Base-by-base conservation (phyloP, 2,888 invertebrate species). In the Epinotia bilunana region DNA sequence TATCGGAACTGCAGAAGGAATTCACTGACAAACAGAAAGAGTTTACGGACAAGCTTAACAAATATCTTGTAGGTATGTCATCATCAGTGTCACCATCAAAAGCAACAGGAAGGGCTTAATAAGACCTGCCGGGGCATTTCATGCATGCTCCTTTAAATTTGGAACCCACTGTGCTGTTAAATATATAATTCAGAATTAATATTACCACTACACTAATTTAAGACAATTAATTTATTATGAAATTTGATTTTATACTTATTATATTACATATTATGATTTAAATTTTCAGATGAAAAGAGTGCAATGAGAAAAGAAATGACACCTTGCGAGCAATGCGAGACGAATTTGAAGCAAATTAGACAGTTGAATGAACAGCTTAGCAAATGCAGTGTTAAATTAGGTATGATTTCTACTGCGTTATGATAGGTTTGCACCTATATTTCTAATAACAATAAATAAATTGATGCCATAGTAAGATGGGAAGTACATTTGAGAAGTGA, bases 11-110 rank as follows among this genome's bases (percentile, higher is more conserved):
- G 62, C 95, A 95, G 77, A 94, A 94, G 76, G 90, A 93, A 79
- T 93, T 93, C 65, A 93, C 95, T 4, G 94, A 95, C 76, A 94
- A 94, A 62, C 95, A 95, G 78, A 94, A 92, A 72, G 93, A 92
- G 77, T 94, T 94, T 72, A 89, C 90, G 16, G 90, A 91, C 28
- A 94, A 91, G 79, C 82, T 94, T 0, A 87, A 94, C 77, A 88
- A 90, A 76, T 92, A 90, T 83, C 83, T 93, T 28, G 85, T 90
- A 86, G 92, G 92, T 92, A 83, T 16, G 3, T 43, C 72, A 28
- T 43, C 72, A 28, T 28, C 2, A 28, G 23, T 28, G 3, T 28
- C 23, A 2, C 49, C 12, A 43, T 18, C n/a, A 60, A 12, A 9
- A 39, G 39, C 3, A 20, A 43, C n/a, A 13, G 63, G 63, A 67